Conservation (phyloP, 1,140 invertebrate genomes). For the Drosophila persimilis region DNA sequence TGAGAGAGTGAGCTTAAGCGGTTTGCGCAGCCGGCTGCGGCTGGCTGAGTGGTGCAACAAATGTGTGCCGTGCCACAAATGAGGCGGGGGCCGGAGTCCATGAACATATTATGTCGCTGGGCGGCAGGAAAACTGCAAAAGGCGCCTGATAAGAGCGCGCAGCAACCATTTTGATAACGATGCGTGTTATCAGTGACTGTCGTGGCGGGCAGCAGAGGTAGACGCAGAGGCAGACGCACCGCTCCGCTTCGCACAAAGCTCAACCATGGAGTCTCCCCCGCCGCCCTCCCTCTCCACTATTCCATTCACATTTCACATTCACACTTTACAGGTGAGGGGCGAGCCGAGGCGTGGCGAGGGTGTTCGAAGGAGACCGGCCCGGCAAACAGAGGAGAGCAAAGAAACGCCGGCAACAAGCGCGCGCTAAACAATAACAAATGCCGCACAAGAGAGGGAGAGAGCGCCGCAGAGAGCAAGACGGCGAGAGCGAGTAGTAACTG, state of each 20-base stretch:
- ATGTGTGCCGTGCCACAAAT: conserved; percentile 20
- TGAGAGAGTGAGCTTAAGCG: conserved; percentile 11
- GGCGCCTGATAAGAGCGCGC: conserved; percentile 34
- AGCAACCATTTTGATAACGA: conserved; percentile 28
- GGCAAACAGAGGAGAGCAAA: conserved; percentile 41
- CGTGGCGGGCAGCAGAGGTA: conserved; percentile 2
- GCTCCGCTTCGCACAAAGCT: conserved; percentile 30
- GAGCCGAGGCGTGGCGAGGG: background rate
- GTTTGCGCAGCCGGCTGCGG: conserved; percentile 50
- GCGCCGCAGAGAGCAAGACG: background rate
- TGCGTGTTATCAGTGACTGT: conserved; percentile 27
- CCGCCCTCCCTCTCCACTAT: background rate
- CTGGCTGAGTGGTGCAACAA: conserved; percentile 20
- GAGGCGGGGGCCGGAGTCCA: background rate
- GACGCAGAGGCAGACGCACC: conserved; percentile 39
- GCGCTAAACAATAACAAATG: conserved; percentile 66
- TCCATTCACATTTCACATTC: conserved; percentile 2
- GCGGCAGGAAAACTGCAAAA: conserved; percentile 23
- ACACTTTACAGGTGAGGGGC: background rate
- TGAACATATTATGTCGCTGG: background rate
- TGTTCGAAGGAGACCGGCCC: conserved; percentile 50
- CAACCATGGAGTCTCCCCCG: conserved; percentile 3
- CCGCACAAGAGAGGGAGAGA: background rate
- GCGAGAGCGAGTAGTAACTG: conserved; percentile 21
- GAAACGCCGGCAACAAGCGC: conserved; percentile 41